Evolutionary conservation across 2,797 vertebrate species (phyloP).

Genomic region (Phalanger gymnotis): DNA sequence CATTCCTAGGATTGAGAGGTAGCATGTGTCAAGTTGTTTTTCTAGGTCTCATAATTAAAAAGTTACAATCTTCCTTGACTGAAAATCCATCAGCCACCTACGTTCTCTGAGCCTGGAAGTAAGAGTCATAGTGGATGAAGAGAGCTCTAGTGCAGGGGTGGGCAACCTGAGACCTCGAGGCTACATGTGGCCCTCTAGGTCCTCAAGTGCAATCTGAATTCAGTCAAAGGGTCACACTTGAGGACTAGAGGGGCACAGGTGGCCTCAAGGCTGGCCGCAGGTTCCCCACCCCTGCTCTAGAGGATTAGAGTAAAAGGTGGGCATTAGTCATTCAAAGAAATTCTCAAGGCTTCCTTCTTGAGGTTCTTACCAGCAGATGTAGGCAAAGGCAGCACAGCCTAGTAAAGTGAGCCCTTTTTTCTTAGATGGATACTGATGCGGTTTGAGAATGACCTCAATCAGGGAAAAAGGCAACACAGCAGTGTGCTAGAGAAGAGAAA

Average conservation of each 20-base stretch:
- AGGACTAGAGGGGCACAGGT: no score
- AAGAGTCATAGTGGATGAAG: not conserved
- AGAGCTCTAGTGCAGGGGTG: not conserved
- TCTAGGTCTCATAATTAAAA: not conserved
- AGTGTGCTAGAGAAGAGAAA: slow-evolving; percentile 87
- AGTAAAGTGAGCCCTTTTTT: slow-evolving; percentile 87
- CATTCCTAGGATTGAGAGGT: not conserved
- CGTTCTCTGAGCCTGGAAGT: not conserved
- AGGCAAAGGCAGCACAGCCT: slow-evolving; percentile 80
- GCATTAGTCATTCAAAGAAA: not conserved
- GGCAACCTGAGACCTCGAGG: no score
- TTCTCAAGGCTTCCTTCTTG: not conserved
- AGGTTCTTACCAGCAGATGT: slow-evolving; percentile 90
- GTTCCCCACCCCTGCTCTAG: not conserved
- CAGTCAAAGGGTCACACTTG: no score
- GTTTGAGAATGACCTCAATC: slow-evolving; percentile 87
- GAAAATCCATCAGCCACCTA: not conserved
- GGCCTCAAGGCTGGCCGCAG: no score
- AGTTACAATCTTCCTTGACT: slow-evolving; percentile 2
- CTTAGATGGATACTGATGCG: slow-evolving; percentile 87
- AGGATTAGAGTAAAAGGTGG: not conserved
- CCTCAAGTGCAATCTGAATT: no score
- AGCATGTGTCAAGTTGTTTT: not conserved
- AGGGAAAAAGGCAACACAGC: slow-evolving; percentile 87
- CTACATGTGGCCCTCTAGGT: no score